These are phyloP conservation scores for Eclectus roratus DNA, from an alignment of 2,113 vertebrate species.

Conservation along the genomic window DNA sequence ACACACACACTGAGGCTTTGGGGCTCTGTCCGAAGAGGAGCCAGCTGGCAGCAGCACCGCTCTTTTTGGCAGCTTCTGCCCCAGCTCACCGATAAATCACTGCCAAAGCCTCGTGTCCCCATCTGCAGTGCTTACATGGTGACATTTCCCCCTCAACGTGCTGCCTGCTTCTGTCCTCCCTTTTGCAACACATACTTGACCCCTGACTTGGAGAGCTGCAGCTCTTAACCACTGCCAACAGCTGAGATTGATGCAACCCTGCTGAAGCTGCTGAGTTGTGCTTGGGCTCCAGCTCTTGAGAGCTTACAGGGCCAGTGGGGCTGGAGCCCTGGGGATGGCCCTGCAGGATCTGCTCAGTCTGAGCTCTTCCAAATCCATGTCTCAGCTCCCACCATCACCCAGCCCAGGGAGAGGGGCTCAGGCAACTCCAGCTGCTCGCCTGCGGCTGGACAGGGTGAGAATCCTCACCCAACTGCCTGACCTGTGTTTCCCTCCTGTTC, in stretches of 20 bases:
- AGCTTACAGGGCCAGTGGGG: fast-evolving
- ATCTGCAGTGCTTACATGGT: background rate
- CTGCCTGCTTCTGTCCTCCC: background rate
- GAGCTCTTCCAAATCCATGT: background rate
- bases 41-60: background rate
- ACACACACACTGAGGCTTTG: background rate
- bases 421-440: background rate
- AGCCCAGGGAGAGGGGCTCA: background rate
- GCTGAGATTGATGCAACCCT: background rate
- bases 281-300: background rate
- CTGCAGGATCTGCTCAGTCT: background rate
- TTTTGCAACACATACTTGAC: background rate
- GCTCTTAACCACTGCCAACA: background rate
- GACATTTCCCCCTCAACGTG: background rate
- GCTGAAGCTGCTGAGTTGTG: background rate
- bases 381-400: background rate
- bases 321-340: background rate
- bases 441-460: background rate
- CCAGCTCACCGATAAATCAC: background rate
- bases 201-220: background rate
- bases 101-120: background rate
- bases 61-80: background rate
- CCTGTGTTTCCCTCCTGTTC: background rate
- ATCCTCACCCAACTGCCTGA: background rate
- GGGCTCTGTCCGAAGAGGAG: background rate